These are phyloP conservation scores for Manacus vitellinus DNA, from an alignment of 2,113 vertebrate species.

Conservation along the genomic window DNA sequence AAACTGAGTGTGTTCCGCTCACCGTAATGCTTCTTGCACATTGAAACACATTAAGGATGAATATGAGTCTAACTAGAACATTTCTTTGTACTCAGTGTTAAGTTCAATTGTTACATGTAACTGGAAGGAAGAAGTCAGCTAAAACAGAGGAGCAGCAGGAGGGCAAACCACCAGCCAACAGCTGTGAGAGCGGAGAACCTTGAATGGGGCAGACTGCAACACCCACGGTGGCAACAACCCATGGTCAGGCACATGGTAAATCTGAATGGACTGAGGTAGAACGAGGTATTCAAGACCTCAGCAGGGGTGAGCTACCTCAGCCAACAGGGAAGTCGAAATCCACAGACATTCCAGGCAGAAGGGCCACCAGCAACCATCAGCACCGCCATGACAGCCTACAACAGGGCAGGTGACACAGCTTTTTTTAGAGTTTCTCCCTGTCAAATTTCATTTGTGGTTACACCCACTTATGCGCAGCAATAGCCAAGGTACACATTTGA, in stretches of 20 bases:
- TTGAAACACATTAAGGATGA: background rate
- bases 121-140: background rate
- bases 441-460: background rate
- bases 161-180: background rate
- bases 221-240: background rate
- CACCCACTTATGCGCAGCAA: background rate
- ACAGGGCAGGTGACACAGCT: fast-evolving
- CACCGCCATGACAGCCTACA: background rate
- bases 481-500: background rate
- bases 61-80: background rate
- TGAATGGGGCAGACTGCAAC: background rate
- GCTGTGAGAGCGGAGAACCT: background rate
- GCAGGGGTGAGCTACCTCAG: background rate
- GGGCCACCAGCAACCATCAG: background rate
- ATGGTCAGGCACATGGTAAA: fast-evolving
- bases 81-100: background rate
- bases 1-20: background rate
- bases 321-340: fast-evolving
- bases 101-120: background rate
- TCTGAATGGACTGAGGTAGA: background rate
- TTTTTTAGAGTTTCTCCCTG: background rate
- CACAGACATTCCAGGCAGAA: background rate
- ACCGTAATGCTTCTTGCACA: background rate
- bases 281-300: background rate
- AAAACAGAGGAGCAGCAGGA: background rate